These are phyloP conservation scores for Phenganax stokvisi DNA, from an alignment of 92 coral and sea anemone genomes.

Conservation along the genomic window DNA sequence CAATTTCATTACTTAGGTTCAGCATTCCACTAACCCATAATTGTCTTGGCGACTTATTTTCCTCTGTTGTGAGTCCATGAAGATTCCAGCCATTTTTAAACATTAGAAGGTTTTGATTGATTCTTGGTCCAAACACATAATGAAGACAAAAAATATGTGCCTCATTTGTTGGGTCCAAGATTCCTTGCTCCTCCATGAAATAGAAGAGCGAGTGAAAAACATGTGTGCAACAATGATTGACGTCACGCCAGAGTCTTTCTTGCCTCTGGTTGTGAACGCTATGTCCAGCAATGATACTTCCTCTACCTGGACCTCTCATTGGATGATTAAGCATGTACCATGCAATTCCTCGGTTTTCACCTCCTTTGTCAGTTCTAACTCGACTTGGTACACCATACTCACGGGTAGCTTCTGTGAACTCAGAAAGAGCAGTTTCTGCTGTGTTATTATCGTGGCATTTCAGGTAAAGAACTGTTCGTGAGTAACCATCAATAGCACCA, in stretches of 20 bases:
- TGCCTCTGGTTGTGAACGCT: constrained; percentile 13
- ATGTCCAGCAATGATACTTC: background rate
- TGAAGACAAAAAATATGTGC: constrained; percentile 14
- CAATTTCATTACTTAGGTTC: background rate
- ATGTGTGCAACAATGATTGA: background rate
- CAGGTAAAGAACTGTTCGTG: no score
- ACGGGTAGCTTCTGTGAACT: no score
- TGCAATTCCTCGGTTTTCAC: constrained; percentile 8
- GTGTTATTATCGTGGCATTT: no score
- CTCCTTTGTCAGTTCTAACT: constrained; percentile 8
- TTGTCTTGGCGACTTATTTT: background rate
- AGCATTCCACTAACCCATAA: constrained; percentile 9
- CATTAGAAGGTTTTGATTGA: background rate
- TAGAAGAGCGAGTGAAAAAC: constrained; percentile 14
- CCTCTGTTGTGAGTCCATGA: constrained; percentile 3
- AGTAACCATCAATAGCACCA: no score
- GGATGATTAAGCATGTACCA: constrained; percentile 25
- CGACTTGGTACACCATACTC: background rate
- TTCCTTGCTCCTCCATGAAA: constrained; percentile 13
- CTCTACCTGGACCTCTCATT: constrained; percentile 10
- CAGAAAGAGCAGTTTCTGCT: no score
- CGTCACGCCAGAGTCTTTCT: constrained; percentile 12
- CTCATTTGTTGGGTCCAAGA: constrained; percentile 14
- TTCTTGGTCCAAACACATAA: constrained; percentile 24
- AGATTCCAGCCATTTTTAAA: constrained; percentile 13